These are phyloP conservation scores for Onthophagus sagittarius DNA, from an alignment of 2,888 invertebrate genomes.

Conservation along the genomic window DNA sequence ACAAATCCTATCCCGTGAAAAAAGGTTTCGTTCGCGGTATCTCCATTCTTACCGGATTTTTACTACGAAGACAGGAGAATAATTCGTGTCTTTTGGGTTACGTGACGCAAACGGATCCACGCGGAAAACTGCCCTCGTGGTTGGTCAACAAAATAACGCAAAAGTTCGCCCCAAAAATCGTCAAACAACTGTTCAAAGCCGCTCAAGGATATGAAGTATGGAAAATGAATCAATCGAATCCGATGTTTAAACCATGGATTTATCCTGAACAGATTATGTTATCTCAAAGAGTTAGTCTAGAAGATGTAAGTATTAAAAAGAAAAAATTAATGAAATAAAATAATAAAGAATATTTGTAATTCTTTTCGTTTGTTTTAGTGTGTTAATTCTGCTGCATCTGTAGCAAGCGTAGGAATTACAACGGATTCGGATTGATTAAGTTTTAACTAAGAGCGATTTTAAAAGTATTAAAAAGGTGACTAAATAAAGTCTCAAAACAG, in stretches of 20 bases:
- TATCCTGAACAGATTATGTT: constrained; percentile 76
- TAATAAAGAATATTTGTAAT: not conserved
- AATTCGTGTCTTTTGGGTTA: constrained; percentile 77
- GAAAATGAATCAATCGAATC: constrained; percentile 71
- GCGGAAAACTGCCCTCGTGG: constrained; percentile 85
- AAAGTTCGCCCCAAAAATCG: constrained; percentile 81
- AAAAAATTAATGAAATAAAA: not conserved
- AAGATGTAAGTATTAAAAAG: constrained; percentile 58
- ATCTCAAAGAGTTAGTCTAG: constrained; percentile 64
- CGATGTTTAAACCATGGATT: constrained; percentile 81
- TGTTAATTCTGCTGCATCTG: not conserved
- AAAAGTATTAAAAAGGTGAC: too few relatives aligned
- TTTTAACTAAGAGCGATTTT: too few relatives aligned
- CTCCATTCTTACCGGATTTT: constrained; percentile 62
- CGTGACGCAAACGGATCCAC: constrained; percentile 85
- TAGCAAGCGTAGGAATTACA: too few relatives aligned
- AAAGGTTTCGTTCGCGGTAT: constrained; percentile 76
- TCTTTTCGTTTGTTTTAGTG: not conserved
- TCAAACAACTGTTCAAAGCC: constrained; percentile 78
- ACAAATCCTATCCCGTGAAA: constrained; percentile 78
- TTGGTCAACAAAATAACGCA: constrained; percentile 84
- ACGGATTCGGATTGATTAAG: too few relatives aligned
- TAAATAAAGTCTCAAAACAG: too few relatives aligned
- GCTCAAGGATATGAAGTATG: constrained; percentile 76
- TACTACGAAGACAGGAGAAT: constrained; percentile 58